Conservation (phyloP, 2,888 invertebrate species). For the Synergus gifuensis region DNA sequence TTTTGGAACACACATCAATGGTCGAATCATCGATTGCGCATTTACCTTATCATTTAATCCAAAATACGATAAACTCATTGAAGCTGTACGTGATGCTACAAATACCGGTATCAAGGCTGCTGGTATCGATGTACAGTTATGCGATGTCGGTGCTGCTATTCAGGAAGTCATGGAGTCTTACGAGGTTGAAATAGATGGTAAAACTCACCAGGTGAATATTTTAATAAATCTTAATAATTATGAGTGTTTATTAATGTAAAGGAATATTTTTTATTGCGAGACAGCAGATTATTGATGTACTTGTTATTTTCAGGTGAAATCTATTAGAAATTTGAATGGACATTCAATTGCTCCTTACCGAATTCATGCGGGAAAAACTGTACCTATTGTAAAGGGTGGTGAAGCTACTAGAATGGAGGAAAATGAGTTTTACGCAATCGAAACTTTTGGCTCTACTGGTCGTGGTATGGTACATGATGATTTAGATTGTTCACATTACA, state of each 20-base stretch:
- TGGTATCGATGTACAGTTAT: constrained; percentile 97
- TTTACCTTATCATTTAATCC: constrained; percentile 98
- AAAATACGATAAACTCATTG: constrained; percentile 94
- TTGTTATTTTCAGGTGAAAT: constrained; percentile 83
- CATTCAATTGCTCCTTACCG: constrained; percentile 99
- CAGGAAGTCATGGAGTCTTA: constrained; percentile 99
- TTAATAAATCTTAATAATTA: neutral
- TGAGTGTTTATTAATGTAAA: neutral
- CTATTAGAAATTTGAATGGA: constrained; percentile 98
- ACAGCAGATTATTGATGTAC: neutral
- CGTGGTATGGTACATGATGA: constrained; percentile 97
- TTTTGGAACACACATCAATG: constrained; percentile 99
- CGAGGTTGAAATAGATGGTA: constrained; percentile 98
- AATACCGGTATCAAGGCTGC: constrained; percentile 97
- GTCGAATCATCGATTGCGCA: constrained; percentile 98
- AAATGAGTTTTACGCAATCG: constrained; percentile 99
- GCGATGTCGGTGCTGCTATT: constrained; percentile 97
- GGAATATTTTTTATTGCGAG: constrained; percentile 2
- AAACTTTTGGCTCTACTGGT: constrained; percentile 99
- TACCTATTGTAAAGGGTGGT: constrained; percentile 99
- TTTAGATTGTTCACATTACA: constrained; percentile 99
- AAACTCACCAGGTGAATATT: constrained; percentile 86
- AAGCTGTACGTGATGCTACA: constrained; percentile 98
- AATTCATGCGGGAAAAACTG: constrained; percentile 98
- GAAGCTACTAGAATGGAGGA: constrained; percentile 99